phyloP scores from a whole-genome alignment of 2,113 vertebrate genomes.

The Protomyctophum bolini region DNA sequence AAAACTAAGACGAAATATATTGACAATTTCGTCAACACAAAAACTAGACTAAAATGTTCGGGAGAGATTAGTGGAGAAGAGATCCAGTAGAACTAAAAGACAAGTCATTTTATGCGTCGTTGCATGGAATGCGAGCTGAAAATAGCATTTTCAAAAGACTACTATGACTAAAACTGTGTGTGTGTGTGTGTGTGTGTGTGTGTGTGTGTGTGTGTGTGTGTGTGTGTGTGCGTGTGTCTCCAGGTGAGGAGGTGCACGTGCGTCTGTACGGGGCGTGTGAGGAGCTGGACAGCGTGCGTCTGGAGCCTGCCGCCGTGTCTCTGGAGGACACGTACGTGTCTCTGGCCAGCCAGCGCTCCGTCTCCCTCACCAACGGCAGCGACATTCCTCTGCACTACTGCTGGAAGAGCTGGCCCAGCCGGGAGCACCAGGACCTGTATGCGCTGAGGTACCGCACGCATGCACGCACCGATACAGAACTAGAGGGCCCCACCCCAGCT shows the following conservation, averaged over 20 bases:
- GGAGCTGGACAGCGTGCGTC: slow-evolving; percentile 77
- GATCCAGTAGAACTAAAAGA: too few species aligned
- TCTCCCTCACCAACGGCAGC: slow-evolving; percentile 83
- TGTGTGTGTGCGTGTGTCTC: slow-evolving; percentile 7
- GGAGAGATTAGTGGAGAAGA: too few species aligned
- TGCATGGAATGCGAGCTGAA: neutral
- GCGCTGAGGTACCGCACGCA: slow-evolving; percentile 71
- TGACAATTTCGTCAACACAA: too few species aligned
- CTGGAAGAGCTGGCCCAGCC: slow-evolving; percentile 81
- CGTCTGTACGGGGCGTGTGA: slow-evolving; percentile 79
- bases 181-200: neutral
- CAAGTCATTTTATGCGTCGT: neutral
- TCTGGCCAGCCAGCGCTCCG: slow-evolving; percentile 63
- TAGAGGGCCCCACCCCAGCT: too few species aligned
- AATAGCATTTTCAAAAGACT: neutral
- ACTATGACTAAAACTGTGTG: neutral
- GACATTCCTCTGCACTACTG: slow-evolving; percentile 80
- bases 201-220: neutral
- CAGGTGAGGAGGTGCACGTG: slow-evolving; percentile 84
- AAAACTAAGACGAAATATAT: too few species aligned
- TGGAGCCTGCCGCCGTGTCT: slow-evolving; percentile 76
- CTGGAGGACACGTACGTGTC: slow-evolving; percentile 83
- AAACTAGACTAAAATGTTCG: too few species aligned
- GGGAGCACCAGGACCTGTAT: slow-evolving; percentile 77
- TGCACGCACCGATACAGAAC: too few species aligned